These are phyloP conservation scores for Campylomormyrus tamandua DNA, from an alignment of 2,113 vertebrate species.

Conservation along the genomic window DNA sequence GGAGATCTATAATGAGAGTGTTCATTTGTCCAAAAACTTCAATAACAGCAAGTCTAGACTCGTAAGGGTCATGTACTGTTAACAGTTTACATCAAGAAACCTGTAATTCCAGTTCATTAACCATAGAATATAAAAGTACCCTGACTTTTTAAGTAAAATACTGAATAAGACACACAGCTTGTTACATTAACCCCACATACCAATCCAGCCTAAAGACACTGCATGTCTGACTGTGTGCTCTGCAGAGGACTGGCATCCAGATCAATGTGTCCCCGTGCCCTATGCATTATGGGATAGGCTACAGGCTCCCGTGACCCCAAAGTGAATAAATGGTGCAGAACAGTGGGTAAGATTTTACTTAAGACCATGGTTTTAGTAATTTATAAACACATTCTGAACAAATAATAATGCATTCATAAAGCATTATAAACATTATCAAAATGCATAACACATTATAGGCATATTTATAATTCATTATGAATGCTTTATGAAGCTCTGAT, in stretches of 20 bases:
- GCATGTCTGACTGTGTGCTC: neutral
- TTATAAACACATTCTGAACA: too few species aligned
- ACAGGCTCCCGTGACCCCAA: neutral
- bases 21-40: constrained; percentile 21
- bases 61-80: neutral
- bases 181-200: neutral
- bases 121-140: neutral
- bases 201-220: neutral
- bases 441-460: too few species aligned
- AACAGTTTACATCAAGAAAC: neutral
- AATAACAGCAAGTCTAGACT: neutral
- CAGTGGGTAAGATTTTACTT: neutral
- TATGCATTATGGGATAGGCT: neutral
- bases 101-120: neutral
- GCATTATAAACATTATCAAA: too few species aligned
- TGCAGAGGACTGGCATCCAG: neutral
- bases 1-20: constrained; percentile 37
- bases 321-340: neutral
- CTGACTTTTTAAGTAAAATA: neutral
- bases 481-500: too few species aligned
- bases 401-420: too few species aligned
- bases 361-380: too few species aligned
- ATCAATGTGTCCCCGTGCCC: neutral
- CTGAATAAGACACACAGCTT: neutral
- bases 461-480: too few species aligned